Conservation (phyloP, 2,113 vertebrate species). For the Prunella fulvescens region DNA sequence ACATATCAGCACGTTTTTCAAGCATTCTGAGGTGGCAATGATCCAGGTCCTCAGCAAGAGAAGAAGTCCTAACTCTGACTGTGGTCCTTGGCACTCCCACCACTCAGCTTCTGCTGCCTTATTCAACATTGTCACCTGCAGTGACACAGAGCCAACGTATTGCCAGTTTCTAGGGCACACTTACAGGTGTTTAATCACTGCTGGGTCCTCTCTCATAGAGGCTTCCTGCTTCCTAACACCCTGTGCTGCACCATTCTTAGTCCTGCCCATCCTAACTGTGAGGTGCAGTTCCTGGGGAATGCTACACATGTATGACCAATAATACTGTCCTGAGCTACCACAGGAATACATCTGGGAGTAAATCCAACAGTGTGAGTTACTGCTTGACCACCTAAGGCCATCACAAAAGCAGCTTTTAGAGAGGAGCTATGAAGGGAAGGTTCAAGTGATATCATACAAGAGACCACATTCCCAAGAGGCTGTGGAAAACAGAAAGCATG, state of each 20-base stretch:
- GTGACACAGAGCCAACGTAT: background rate
- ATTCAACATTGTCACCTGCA: background rate
- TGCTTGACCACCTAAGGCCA: background rate
- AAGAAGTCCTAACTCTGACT: background rate
- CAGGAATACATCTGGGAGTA: background rate
- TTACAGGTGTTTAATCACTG: background rate
- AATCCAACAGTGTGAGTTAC: background rate
- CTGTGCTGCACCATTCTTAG: background rate
- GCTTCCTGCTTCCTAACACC: background rate
- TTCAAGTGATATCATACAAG: background rate
- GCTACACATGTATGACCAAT: background rate
- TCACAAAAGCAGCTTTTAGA: background rate
- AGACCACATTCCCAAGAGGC: background rate
- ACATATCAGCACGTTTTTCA: slow-evolving; percentile 32
- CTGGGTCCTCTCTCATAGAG: background rate
- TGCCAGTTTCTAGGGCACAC: background rate
- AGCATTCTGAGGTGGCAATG: background rate
- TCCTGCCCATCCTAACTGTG: background rate
- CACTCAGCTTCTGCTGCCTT: background rate
- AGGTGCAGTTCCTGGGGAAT: background rate
- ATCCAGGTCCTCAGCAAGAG: background rate
- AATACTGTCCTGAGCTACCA: background rate
- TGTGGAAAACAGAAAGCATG: background rate
- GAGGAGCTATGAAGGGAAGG: background rate
- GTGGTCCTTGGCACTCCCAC: background rate